Evolutionary conservation across 2,797 vertebrate species (phyloP).

Genomic region (Microctenopoma steveboyesi): DNA sequence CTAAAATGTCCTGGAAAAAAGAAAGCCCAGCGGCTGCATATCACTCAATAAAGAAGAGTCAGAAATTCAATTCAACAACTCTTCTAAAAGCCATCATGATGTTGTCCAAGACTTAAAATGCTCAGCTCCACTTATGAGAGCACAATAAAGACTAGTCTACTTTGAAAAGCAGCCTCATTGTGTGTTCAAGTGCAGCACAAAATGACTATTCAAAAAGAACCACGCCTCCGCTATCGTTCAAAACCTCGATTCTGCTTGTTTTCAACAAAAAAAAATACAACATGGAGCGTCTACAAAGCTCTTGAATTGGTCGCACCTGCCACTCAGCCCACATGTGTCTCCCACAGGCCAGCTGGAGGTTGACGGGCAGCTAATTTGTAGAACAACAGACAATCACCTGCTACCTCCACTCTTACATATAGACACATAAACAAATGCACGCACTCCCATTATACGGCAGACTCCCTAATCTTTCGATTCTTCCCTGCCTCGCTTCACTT

Average conservation of each 20-base stretch:
- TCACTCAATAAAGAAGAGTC: slow-evolving; percentile 12
- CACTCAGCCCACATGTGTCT: slow-evolving; percentile 69
- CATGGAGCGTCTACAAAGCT: slow-evolving; percentile 35
- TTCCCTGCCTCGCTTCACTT: slow-evolving; percentile 36
- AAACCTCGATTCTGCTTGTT: slow-evolving; percentile 56
- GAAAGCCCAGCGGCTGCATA: slow-evolving; percentile 4
- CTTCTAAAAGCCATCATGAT: slow-evolving; percentile 34
- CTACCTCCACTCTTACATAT: slow-evolving; percentile 29
- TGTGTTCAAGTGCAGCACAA: slow-evolving; percentile 42
- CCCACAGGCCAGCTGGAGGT: slow-evolving; percentile 50
- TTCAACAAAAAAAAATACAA: slow-evolving; percentile 38
- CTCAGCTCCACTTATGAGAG: slow-evolving; percentile 39
- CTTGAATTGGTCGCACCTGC: slow-evolving; percentile 71
- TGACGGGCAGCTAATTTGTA: slow-evolving; percentile 68
- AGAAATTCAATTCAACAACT: slow-evolving; percentile 37
- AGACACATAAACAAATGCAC: slow-evolving; percentile 7
- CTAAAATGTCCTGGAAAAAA: slow-evolving; percentile 12
- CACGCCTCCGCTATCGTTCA: slow-evolving; percentile 37
- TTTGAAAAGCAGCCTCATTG: slow-evolving; percentile 53
- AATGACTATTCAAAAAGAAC: slow-evolving; percentile 55
- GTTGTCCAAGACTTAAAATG: slow-evolving; percentile 37
- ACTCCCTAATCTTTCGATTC: slow-evolving; percentile 1
- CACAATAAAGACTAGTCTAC: slow-evolving; percentile 35
- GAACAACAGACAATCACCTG: slow-evolving; percentile 69
- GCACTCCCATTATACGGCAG: neutral